Conservation (phyloP, 2,797 vertebrate genomes). For the Oreortyx pictus region DNA sequence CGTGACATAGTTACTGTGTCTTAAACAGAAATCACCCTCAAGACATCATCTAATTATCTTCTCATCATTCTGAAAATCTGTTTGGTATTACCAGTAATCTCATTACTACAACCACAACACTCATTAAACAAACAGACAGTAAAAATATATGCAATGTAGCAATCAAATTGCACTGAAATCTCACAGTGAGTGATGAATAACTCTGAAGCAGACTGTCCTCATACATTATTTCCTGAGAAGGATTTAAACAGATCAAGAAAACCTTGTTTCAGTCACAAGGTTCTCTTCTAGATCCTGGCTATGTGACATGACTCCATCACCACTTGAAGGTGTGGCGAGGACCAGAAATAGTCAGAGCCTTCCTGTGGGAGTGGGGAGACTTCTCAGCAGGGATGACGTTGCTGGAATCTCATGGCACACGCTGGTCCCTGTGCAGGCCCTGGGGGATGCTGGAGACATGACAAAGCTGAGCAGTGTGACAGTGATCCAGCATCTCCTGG, state of each 20-base stretch:
- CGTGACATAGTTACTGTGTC: slow-evolving; percentile 36
- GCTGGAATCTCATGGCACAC: background rate
- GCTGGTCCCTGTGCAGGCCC: background rate
- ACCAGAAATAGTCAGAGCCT: background rate
- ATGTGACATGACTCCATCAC: background rate
- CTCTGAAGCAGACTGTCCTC: slow-evolving; percentile 20
- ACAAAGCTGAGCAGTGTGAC: background rate
- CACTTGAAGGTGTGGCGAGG: background rate
- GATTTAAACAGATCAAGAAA: slow-evolving; percentile 27
- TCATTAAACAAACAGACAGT: slow-evolving; percentile 68
- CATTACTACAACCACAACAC: slow-evolving; percentile 67
- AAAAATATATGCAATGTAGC: slow-evolving; percentile 55
- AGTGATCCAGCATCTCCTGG: background rate
- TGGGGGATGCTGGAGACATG: fast-evolving
- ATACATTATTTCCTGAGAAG: slow-evolving; percentile 39
- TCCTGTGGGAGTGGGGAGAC: background rate
- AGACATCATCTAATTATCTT: slow-evolving; percentile 76
- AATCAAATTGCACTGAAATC: slow-evolving; percentile 66
- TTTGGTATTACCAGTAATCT: slow-evolving; percentile 70
- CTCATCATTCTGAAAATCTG: slow-evolving; percentile 68
- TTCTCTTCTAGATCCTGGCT: background rate
- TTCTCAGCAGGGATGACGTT: background rate
- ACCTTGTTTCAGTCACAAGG: background rate
- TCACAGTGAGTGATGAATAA: slow-evolving; percentile 38
- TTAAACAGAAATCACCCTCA: slow-evolving; percentile 66